Evolutionary conservation across 35 echinoderm and acorn worm species (phyloP).

Genomic region (Ophiothrix spiculata): DNA sequence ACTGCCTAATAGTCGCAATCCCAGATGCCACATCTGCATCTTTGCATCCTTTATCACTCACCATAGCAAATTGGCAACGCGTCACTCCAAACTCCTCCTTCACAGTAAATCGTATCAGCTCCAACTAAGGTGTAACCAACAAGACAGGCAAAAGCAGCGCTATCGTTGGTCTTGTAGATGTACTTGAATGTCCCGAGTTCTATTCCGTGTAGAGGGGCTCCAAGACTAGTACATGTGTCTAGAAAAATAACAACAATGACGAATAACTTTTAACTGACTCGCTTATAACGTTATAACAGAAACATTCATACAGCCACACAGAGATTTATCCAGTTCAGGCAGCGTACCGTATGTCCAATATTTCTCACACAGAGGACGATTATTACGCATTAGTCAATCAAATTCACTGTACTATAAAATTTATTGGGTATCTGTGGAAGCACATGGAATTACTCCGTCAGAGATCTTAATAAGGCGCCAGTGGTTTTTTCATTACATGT

Average conservation of each 20-base stretch:
- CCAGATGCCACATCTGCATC: not conserved
- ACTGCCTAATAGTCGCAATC: too few relatives aligned
- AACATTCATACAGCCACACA: too few relatives aligned
- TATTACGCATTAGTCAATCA: not conserved
- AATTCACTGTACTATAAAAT: not conserved
- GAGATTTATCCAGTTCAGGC: too few relatives aligned
- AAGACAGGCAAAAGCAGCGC: slow-evolving; percentile 8
- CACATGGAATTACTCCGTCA: not conserved
- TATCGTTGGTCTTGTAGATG: slow-evolving; percentile 2
- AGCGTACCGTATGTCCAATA: too few relatives aligned
- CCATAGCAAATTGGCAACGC: slow-evolving; percentile 8
- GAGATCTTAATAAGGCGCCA: not conserved
- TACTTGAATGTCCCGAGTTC: not conserved
- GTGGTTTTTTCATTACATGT: too few relatives aligned
- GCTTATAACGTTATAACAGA: not conserved
- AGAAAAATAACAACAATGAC: not conserved
- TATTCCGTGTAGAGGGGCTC: not conserved
- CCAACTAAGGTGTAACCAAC: slow-evolving; percentile 22
- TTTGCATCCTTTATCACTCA: not conserved
- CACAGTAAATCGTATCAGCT: not conserved
- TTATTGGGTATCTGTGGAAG: not conserved
- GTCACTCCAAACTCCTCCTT: not conserved
- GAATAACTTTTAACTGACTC: not conserved
- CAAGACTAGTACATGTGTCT: not conserved
- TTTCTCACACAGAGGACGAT: not conserved